phyloP scores from a whole-genome alignment of 2,888 invertebrate genomes.

The Luffia ferchaultella region DNA sequence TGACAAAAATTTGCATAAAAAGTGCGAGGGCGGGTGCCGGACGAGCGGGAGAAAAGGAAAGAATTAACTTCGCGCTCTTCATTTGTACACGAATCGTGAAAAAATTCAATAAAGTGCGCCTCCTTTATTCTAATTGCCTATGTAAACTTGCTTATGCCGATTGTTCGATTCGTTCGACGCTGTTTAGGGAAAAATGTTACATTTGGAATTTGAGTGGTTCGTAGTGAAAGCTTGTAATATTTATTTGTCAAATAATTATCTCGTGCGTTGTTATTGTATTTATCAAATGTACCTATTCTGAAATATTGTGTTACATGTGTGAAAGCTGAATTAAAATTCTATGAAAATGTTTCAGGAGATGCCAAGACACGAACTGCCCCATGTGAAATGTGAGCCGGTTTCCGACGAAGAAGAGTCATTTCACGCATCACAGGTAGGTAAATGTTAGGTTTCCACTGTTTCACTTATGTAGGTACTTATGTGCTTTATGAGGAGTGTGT shows the following conservation, averaged over 20 bases:
- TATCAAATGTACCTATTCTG: too few relatives aligned
- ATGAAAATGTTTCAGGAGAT: slow-evolving; percentile 30
- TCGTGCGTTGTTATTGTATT: too few relatives aligned
- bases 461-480: too few relatives aligned
- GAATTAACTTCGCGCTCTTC: slow-evolving; percentile 49
- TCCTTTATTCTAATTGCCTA: slow-evolving; percentile 60
- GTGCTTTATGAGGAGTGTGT: too few relatives aligned
- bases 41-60: slow-evolving; percentile 43
- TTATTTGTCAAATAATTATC: too few relatives aligned
- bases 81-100: slow-evolving; percentile 57
- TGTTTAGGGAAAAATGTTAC: slow-evolving; percentile 28
- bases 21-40: slow-evolving; percentile 30
- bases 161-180: slow-evolving; percentile 36
- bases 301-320: too few relatives aligned
- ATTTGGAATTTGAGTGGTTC: slow-evolving; percentile 19
- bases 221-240: slow-evolving; percentile 11
- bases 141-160: slow-evolving; percentile 42
- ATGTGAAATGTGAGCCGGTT: slow-evolving; percentile 45
- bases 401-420: slow-evolving; percentile 46
- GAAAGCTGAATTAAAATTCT: too few relatives aligned
- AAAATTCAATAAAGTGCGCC: slow-evolving; percentile 60
- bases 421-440: slow-evolving; percentile 12
- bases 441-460: background rate
- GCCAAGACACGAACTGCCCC: slow-evolving; percentile 35
- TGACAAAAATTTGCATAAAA: background rate